Percentiles rank a stretch among this genome's conserved stretches.
Evolutionary conservation across 1,140 invertebrate species (phyloP).

Genomic region (Heliconius eleuchia): DNA sequence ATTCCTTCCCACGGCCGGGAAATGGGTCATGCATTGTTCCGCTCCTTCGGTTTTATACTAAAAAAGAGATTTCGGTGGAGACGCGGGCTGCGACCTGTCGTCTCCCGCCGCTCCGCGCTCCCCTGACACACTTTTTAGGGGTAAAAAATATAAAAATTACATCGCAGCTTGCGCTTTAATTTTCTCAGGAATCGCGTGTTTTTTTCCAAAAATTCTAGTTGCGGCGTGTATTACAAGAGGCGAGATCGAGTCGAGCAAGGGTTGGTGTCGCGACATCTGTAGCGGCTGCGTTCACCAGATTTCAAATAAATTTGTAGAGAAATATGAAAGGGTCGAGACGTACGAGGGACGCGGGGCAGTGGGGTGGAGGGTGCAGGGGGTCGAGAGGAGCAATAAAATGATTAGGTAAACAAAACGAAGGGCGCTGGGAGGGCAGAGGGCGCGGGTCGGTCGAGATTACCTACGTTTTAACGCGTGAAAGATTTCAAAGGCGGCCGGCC

Average conservation of each 20-base stretch:
- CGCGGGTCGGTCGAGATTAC: slow-evolving; percentile 63
- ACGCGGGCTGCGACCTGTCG: slow-evolving; percentile 59
- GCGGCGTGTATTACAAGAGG: slow-evolving; percentile 67
- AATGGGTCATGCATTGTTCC: slow-evolving; percentile 76
- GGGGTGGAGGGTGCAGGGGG: slow-evolving; percentile 29
- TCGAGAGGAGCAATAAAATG: slow-evolving; percentile 61
- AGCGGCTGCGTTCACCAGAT: slow-evolving; percentile 50
- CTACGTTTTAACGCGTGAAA: slow-evolving; percentile 79
- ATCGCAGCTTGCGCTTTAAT: slow-evolving; percentile 69
- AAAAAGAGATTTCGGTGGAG: slow-evolving; percentile 74
- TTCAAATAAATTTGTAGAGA: slow-evolving; percentile 51
- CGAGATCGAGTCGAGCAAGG: slow-evolving; percentile 53
- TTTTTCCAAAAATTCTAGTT: slow-evolving; percentile 64
- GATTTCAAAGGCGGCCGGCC: slow-evolving; percentile 75
- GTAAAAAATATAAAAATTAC: slow-evolving; percentile 69
- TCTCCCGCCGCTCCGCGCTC: slow-evolving; percentile 52
- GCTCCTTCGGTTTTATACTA: slow-evolving; percentile 71
- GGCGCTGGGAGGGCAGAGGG: slow-evolving; percentile 41
- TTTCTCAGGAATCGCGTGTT: slow-evolving; percentile 66
- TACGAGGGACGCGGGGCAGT: slow-evolving; percentile 24
- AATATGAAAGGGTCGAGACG: slow-evolving; percentile 12
- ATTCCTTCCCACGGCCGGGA: slow-evolving; percentile 79
- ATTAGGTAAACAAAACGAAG: slow-evolving; percentile 74
- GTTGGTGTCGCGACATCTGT: slow-evolving; percentile 46
- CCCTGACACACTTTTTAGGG: slow-evolving; percentile 75